Evolutionary conservation across 2,113 vertebrate genomes (phyloP).

Genomic region (Butorides virescens): DNA sequence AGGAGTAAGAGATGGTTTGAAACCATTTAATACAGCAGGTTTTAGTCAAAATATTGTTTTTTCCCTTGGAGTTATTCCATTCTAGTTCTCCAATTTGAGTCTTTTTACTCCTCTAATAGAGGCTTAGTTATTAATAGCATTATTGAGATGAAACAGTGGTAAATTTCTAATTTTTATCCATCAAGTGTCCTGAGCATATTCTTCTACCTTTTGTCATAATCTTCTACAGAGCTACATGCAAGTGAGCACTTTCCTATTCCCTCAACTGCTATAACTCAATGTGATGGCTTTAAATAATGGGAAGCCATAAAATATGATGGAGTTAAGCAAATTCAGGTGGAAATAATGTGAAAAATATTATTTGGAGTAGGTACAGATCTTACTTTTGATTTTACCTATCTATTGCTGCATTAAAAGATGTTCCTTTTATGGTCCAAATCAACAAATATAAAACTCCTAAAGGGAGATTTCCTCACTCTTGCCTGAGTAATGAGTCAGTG

Average conservation of each 20-base stretch:
- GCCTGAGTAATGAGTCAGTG: not conserved
- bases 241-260: not conserved
- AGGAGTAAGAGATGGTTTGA: not conserved
- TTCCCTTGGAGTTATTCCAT: not conserved
- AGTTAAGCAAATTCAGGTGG: constrained; percentile 57
- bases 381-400: not conserved
- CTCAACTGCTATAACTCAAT: constrained; percentile 18
- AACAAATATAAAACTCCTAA: not conserved
- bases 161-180: constrained; percentile 3
- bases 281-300: constrained; percentile 11
- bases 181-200: not conserved
- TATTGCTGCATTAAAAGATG: not conserved
- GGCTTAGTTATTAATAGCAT: not conserved
- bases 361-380: not conserved
- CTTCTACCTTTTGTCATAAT: constrained; percentile 6
- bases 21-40: not conserved
- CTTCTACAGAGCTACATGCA: not conserved
- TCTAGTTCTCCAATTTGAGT: not conserved
- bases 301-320: constrained; percentile 23
- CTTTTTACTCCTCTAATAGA: not conserved
- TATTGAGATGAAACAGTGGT: constrained; percentile 19
- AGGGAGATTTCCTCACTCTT: not conserved
- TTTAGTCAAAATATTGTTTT: constrained; percentile 51
- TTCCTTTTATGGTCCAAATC: not conserved
- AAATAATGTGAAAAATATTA: constrained; percentile 44